phyloP scores from a whole-genome alignment of 2,797 vertebrate genomes.

The Carduelis carduelis region DNA sequence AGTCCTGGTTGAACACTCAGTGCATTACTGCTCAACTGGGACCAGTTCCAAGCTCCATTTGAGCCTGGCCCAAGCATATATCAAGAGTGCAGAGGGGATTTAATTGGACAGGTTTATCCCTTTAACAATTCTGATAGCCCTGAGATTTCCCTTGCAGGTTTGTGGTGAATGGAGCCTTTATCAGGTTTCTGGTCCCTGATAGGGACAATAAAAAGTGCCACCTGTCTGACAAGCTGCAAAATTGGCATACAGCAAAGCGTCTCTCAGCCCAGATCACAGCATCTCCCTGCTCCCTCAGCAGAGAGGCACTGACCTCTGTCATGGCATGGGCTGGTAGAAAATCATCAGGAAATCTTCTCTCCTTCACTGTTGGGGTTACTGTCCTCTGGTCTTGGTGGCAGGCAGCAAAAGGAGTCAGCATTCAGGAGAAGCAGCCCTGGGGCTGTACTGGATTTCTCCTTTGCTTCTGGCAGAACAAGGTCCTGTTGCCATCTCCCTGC shows the following conservation, averaged over 20 bases:
- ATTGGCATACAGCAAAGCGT: background rate
- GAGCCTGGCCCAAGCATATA: background rate
- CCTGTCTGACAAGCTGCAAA: constrained; percentile 19
- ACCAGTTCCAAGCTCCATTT: constrained; percentile 32
- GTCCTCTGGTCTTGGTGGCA: background rate
- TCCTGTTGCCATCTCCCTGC: background rate
- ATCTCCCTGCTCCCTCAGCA: background rate
- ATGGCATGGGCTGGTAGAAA: fast-evolving
- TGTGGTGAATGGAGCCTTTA: constrained; percentile 6
- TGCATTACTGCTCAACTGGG: constrained; percentile 10
- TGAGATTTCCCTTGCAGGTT: constrained; percentile 38
- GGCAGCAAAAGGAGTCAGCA: background rate
- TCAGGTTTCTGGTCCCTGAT: constrained; percentile 27
- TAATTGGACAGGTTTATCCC: constrained; percentile 51
- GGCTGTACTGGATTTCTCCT: background rate
- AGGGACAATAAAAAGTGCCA: constrained; percentile 4
- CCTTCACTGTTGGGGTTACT: background rate
- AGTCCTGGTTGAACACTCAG: background rate
- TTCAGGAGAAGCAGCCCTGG: background rate
- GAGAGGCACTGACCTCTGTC: background rate
- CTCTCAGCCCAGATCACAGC: background rate
- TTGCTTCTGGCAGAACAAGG: background rate
- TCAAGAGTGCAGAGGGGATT: constrained; percentile 36
- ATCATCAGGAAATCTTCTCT: background rate
- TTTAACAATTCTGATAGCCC: constrained; percentile 40